Evolutionary conservation across 2,888 invertebrate genomes (phyloP).

Genomic region (Tetanocera ferruginea): DNA sequence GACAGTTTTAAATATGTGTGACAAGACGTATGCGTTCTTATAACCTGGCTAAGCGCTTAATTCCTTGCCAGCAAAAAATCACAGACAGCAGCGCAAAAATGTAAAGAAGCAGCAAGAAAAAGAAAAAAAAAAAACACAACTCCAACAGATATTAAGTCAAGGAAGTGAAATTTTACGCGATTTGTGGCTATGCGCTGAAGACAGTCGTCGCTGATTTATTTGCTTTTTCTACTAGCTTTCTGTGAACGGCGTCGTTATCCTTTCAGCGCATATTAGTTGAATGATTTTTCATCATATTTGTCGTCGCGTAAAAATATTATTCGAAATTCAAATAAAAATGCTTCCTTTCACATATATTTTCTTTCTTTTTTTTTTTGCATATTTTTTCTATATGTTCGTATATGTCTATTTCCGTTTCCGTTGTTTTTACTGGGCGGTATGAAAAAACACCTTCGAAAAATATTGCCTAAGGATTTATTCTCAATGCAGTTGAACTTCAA

Average conservation of each 20-base stretch:
- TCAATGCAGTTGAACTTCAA: constrained; percentile 57
- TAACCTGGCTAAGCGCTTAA: constrained; percentile 31
- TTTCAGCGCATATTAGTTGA: constrained; percentile 43
- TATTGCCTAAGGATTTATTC: constrained; percentile 56
- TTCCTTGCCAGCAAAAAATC: constrained; percentile 13
- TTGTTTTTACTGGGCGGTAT: neutral
- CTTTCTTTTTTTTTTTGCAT: constrained; percentile 26
- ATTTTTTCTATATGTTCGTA: constrained; percentile 18
- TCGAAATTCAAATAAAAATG: constrained; percentile 28
- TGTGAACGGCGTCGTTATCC: constrained; percentile 20
- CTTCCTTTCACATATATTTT: neutral
- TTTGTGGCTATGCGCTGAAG: constrained; percentile 26
- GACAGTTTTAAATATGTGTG: constrained; percentile 14
- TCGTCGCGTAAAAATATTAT: constrained; percentile 32
- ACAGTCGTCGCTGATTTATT: constrained; percentile 15
- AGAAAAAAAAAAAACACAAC: no score
- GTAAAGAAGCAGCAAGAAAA: neutral
- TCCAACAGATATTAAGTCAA: neutral
- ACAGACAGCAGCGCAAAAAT: neutral
- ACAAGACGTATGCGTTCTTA: constrained; percentile 16
- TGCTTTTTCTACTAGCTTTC: neutral
- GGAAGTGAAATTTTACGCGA: constrained; percentile 30
- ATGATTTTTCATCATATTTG: constrained; percentile 42
- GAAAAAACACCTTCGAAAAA: neutral
- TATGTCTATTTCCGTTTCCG: constrained; percentile 38